A percentile compares a stretch with the other conserved stretches of the same genome.
phyloP scores from a whole-genome alignment of 1,140 invertebrate genomes.

The Melitaea cinxia region DNA sequence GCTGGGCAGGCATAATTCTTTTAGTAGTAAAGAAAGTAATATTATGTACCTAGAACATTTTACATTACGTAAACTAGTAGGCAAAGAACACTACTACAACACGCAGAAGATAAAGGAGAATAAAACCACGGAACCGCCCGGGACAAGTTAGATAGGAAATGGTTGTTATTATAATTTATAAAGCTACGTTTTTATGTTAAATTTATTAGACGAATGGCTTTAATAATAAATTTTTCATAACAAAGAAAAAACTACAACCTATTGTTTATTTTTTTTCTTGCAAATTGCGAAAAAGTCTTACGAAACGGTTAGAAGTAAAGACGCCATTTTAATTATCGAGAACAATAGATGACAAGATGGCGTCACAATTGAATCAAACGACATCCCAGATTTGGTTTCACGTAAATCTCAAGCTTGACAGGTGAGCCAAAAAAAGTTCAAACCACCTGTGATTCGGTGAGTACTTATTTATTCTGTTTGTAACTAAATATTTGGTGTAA shows the following conservation, averaged over 20 bases:
- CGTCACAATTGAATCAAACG: constrained; percentile 9
- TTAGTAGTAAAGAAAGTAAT: too few relatives aligned
- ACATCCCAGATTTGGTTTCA: constrained; percentile 27
- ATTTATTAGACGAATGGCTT: too few relatives aligned
- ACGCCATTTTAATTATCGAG: constrained; percentile 6
- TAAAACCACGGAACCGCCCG: too few relatives aligned
- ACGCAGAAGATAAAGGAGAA: too few relatives aligned
- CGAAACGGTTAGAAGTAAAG: neutral
- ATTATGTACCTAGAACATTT: too few relatives aligned
- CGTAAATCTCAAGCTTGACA: constrained; percentile 26
- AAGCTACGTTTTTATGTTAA: too few relatives aligned
- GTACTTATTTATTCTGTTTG: constrained; percentile 36
- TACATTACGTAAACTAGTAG: too few relatives aligned
- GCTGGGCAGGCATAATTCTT: too few relatives aligned
- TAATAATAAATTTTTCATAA: too few relatives aligned
- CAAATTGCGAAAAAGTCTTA: neutral
- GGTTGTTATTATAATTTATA: too few relatives aligned
- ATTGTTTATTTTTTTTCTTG: neutral
- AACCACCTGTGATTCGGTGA: constrained; percentile 16
- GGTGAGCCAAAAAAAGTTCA: constrained; percentile 13
- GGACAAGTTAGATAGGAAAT: too few relatives aligned
- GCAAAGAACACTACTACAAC: too few relatives aligned
- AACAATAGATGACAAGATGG: constrained; percentile 7
- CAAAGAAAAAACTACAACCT: neutral
- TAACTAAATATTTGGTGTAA: constrained; percentile 43